Evolutionary conservation across 2,113 vertebrate species (phyloP), one percentile per base, ranked within the genome.

Genomic region (Reinhardtius hippoglossoides): DNA sequence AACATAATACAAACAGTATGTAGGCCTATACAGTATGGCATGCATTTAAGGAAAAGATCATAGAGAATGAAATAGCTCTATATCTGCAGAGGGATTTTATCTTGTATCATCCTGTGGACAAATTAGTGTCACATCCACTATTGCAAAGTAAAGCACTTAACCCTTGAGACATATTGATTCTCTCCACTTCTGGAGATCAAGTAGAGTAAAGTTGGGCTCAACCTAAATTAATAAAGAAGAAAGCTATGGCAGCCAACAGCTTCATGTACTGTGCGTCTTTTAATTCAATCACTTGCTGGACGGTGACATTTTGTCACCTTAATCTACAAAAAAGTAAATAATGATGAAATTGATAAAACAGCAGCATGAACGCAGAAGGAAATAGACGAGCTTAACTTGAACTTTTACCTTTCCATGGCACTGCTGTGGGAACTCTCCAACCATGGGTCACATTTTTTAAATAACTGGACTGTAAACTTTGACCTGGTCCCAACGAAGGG

Each of bases 111-210:
- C 64, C 82, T 80, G 74, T 81, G 73, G 26, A 77, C 58, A 77
- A 67, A 73, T 59, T 31, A 67, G 42, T 67, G 16, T 59, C 12
- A 31, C 46, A 10, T 57, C 64, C n/a, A 31, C 31, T 70, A 23
- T 27, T 10, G 40, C 40, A 3, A 26, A 66, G 52, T 69, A 67
- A 83, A 86, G 84, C 86, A 88, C 87, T 90, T 92, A 80, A 80
- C 48, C 56, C 16, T 73, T 35, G 58, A 52, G 58, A 70, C 6
- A 13, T 18, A 59, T 56, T 26, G 23, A 61, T 27, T 56, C 61
- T 68, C 52, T 74, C 52, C 44, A 31, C 23, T 18, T 77, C 60
- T 78, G 37, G 50, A 68, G 60, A 56, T 78, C 8, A 67, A 12
- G 9, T 24, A 12, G 40, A 42, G 12, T 10, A 42, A 13, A 42